phyloP scores from a whole-genome alignment of 2,797 vertebrate genomes.

The Esox masquinongy region DNA sequence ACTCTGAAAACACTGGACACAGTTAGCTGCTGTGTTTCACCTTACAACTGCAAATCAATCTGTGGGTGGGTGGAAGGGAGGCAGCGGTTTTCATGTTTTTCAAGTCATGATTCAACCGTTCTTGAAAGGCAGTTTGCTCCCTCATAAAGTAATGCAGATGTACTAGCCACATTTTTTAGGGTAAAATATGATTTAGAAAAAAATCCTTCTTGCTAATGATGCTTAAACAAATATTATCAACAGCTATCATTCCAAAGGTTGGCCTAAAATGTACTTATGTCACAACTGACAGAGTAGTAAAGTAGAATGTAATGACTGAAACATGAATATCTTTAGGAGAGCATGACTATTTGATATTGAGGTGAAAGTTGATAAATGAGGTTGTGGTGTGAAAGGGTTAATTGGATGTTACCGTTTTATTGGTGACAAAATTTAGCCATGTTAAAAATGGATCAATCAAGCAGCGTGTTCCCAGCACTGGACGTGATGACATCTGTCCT shows the following conservation, averaged over 20 bases:
- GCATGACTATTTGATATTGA: not conserved
- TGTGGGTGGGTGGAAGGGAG: constrained; percentile 55
- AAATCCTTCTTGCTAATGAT: constrained; percentile 8
- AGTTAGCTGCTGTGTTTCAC: constrained; percentile 62
- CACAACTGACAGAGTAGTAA: not conserved
- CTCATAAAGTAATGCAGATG: constrained; percentile 26
- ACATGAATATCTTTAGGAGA: not conserved
- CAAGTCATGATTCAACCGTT: constrained; percentile 58
- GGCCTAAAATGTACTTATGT: not conserved
- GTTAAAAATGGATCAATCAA: constrained; percentile 70
- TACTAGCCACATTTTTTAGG: constrained; percentile 7
- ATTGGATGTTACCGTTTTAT: constrained; percentile 48
- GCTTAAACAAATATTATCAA: constrained; percentile 1
- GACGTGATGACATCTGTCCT: constrained; percentile 67
- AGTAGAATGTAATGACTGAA: not conserved
- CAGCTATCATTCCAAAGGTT: not conserved
- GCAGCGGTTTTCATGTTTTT: constrained; percentile 59
- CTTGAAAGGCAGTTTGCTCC: constrained; percentile 30
- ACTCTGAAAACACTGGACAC: constrained; percentile 68
- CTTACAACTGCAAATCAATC: constrained; percentile 62
- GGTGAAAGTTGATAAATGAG: constrained; percentile 16
- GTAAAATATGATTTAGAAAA: constrained; percentile 7
- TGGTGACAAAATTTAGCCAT: constrained; percentile 50
- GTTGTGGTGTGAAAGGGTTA: constrained; percentile 37
- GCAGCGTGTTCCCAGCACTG: constrained; percentile 66